Percentiles rank a stretch among this genome's conserved stretches.
These are phyloP conservation scores for Morphnarchus princeps DNA, from an alignment of 2,113 vertebrate species.

Conservation along the genomic window DNA sequence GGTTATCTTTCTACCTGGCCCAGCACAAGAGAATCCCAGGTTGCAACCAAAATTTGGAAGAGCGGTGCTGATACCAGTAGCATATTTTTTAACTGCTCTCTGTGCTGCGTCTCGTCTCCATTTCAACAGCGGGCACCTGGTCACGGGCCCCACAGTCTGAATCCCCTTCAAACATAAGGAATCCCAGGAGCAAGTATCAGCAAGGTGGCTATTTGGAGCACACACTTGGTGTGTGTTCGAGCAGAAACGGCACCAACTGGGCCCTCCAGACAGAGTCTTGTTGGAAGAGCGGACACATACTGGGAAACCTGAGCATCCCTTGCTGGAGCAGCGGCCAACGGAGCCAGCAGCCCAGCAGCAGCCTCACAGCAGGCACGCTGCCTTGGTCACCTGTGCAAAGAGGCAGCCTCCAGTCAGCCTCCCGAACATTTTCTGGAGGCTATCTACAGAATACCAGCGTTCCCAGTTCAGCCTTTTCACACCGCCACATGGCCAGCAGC, in stretches of 20 bases:
- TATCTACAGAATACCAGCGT: background rate
- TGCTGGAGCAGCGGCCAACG: background rate
- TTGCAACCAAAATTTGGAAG: background rate
- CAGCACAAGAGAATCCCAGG: fast-evolving
- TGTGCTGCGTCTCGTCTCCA: fast-evolving
- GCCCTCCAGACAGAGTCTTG: background rate
- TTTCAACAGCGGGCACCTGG: background rate
- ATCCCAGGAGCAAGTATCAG: background rate
- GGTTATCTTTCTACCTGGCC: background rate
- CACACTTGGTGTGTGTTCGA: fast-evolving
- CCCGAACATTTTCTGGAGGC: background rate
- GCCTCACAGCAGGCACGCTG: background rate
- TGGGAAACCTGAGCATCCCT: background rate
- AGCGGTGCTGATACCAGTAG: background rate
- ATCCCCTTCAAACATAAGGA: fast-evolving
- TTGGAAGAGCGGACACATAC: fast-evolving
- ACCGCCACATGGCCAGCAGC: background rate
- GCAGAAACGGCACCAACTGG: background rate
- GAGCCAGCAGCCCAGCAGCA: background rate
- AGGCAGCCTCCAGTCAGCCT: background rate
- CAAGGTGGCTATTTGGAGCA: background rate
- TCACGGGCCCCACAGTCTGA: background rate
- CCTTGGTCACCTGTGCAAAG: background rate
- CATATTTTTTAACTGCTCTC: background rate
- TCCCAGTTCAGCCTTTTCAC: background rate